These are phyloP conservation scores for Drosophila kurseongensis DNA, from an alignment of 1,140 invertebrate species.

Conservation along the genomic window DNA sequence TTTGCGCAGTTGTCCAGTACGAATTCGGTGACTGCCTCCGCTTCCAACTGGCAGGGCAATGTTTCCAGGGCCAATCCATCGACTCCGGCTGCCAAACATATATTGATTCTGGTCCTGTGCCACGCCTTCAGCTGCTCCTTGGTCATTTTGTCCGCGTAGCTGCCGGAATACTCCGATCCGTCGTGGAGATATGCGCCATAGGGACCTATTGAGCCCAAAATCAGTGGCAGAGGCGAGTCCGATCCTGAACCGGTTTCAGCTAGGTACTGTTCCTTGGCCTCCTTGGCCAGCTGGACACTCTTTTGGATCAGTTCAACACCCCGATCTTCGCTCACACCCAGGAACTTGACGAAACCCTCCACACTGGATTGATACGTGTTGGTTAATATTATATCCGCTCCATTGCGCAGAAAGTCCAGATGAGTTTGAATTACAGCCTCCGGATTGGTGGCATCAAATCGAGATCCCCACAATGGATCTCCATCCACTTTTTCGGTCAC, in stretches of 20 bases:
- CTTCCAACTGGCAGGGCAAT: slow-evolving; percentile 93
- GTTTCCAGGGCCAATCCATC: slow-evolving; percentile 95
- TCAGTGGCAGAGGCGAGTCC: slow-evolving; percentile 84
- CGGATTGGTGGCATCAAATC: slow-evolving; percentile 90
- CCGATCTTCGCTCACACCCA: slow-evolving; percentile 87
- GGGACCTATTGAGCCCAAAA: slow-evolving; percentile 94
- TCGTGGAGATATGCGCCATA: slow-evolving; percentile 95
- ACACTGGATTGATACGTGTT: slow-evolving; percentile 96
- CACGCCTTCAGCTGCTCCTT: slow-evolving; percentile 89
- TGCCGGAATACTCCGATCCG: slow-evolving; percentile 95
- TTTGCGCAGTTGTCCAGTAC: slow-evolving; percentile 88
- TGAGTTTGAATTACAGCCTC: slow-evolving; percentile 90
- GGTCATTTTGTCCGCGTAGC: slow-evolving; percentile 90
- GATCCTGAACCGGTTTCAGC: slow-evolving; percentile 23
- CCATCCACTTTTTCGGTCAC: slow-evolving; percentile 89
- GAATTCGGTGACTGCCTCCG: slow-evolving; percentile 91
- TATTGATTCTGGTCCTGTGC: slow-evolving; percentile 91
- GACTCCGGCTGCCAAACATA: slow-evolving; percentile 89
- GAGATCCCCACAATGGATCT: slow-evolving; percentile 92
- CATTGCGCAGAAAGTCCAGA: slow-evolving; percentile 91
- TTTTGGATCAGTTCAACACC: slow-evolving; percentile 89
- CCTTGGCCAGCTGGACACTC: slow-evolving; percentile 88
- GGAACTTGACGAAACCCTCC: slow-evolving; percentile 90
- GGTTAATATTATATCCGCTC: slow-evolving; percentile 93
- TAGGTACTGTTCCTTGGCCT: slow-evolving; percentile 63